These are phyloP conservation scores for Nyctalus aviator DNA, from an alignment of 2,797 vertebrate genomes.

Conservation along the genomic window DNA sequence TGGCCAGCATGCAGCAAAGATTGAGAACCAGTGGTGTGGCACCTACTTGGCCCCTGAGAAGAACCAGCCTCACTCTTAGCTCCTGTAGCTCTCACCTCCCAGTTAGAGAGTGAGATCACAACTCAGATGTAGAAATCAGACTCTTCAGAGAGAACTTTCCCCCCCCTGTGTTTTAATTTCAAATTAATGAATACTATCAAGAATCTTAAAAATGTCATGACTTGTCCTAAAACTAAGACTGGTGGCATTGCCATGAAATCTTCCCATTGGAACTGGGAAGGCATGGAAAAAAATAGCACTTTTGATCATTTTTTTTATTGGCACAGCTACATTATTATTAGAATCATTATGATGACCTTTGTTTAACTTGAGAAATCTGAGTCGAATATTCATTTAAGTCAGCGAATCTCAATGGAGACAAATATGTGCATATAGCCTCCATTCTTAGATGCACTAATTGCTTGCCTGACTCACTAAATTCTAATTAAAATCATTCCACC, in stretches of 20 bases:
- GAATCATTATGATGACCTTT: conserved; percentile 11
- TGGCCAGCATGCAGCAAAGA: accelerated
- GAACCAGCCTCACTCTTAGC: not conserved
- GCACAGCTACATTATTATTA: not conserved
- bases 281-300: not conserved
- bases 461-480: conserved; percentile 79
- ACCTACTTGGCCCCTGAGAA: not conserved
- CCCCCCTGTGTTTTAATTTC: not conserved
- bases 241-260: not conserved
- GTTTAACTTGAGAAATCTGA: conserved; percentile 67
- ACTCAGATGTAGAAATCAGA: not conserved
- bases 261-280: not conserved
- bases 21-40: not conserved
- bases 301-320: not conserved
- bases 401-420: conserved; percentile 74
- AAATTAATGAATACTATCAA: not conserved
- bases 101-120: not conserved
- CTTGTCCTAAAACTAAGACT: not conserved
- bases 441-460: conserved; percentile 72
- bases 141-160: not conserved
- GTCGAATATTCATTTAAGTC: conserved; percentile 81
- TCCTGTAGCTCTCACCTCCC: not conserved
- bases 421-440: conserved; percentile 51
- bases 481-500: conserved; percentile 84
- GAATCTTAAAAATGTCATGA: not conserved